These are phyloP conservation scores for Fulica atra DNA, from an alignment of 2,113 vertebrate species.

Conservation along the genomic window DNA sequence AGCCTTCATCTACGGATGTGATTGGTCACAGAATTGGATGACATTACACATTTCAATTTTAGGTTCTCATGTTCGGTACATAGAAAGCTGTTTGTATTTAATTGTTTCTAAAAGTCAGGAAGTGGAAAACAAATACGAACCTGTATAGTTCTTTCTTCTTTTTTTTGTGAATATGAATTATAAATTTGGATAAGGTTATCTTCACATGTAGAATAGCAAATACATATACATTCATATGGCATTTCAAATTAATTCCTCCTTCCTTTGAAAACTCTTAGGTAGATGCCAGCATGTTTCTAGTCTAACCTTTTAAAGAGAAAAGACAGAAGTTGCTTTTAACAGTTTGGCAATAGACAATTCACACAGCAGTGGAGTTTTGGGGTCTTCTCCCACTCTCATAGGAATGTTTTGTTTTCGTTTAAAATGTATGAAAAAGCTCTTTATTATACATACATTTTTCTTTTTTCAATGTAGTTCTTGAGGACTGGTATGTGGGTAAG, in stretches of 20 bases:
- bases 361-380: background rate
- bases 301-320: background rate
- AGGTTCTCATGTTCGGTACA: background rate
- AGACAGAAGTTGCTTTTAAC: background rate
- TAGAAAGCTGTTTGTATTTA: background rate
- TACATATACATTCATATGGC: background rate
- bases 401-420: background rate
- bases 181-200: background rate
- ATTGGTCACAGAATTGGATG: background rate
- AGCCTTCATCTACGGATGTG: background rate
- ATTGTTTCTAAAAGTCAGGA: background rate
- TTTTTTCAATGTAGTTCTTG: background rate
- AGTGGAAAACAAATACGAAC: background rate
- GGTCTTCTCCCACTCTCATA: rapidly evolving
- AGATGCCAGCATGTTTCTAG: background rate
- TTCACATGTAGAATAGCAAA: background rate
- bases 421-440: background rate
- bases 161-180: background rate
- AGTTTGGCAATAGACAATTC: background rate
- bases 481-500: rapidly evolving
- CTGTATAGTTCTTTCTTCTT: background rate
- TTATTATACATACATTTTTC: background rate
- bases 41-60: background rate
- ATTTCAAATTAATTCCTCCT: background rate
- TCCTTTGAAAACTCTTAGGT: background rate